phyloP scores from a whole-genome alignment of 2,113 vertebrate species.

The Nicator chloris region DNA sequence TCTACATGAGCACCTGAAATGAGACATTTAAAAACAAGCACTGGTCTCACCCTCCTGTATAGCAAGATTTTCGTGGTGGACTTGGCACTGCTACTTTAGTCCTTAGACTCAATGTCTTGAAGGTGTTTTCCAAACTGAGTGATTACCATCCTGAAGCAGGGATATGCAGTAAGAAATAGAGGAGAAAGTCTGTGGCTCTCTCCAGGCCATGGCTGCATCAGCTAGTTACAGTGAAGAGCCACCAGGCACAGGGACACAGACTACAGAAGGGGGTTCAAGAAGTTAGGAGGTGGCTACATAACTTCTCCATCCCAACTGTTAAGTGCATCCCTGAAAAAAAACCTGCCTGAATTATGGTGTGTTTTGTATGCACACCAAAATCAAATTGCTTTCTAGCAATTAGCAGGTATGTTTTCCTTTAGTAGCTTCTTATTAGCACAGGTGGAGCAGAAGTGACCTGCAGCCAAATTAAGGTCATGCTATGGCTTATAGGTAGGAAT shows the following conservation, averaged over 20 bases:
- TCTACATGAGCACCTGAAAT: neutral
- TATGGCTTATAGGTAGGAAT: neutral
- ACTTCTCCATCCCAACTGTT: neutral
- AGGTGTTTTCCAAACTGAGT: neutral
- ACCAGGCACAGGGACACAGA: neutral
- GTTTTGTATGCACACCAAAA: neutral
- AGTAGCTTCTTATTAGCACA: neutral
- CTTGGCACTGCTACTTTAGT: neutral
- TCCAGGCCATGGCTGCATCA: neutral
- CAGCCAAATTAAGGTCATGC: neutral
- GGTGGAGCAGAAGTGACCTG: neutral
- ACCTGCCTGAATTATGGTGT: neutral
- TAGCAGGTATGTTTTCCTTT: neutral
- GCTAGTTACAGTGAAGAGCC: neutral
- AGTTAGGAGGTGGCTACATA: neutral
- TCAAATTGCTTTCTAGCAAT: neutral
- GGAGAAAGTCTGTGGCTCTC: neutral
- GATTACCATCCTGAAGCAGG: fast-evolving
- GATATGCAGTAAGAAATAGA: fast-evolving
- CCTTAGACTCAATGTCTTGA: neutral
- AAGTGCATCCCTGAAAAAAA: neutral
- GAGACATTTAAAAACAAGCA: neutral
- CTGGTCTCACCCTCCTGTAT: neutral
- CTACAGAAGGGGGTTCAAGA: neutral
- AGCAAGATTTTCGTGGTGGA: neutral